Base-by-base conservation (phyloP, 1,140 invertebrate species). In the Eriosoma lanigerum region DNA sequence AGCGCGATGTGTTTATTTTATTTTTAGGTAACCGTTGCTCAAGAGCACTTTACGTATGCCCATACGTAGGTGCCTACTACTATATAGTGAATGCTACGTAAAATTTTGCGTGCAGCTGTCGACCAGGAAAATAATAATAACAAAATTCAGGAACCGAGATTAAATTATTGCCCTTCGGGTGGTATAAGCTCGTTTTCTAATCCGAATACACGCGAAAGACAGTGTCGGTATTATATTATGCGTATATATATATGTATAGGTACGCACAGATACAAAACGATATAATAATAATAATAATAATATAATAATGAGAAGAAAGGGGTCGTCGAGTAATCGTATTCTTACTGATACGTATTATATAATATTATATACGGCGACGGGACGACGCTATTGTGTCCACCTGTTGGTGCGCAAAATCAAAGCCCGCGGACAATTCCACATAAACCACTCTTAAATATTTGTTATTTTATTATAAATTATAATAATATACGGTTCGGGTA, bases 391-490 rank as follows among this genome's bases (percentile, higher is more conserved):
- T 78, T 78, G 75, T 78, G 10, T 15, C 38, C 75, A 78, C 75
- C 75, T 78, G 75, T 78, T 78, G 75, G 75, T 78, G 75, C 75
- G 75, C 75, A 24, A 78, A 78, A 78, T 78, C 56, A 38, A 78
- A 13, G 58, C 56, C 75, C 3, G 24, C 32, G 15, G 56, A 58
- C 9, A 9, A 76, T 19, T 38, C 12, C n/a, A 19, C 29, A 38
- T 15, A 38, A 19, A 19, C 62, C 19, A 46, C 44, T 44, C 13
- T 68, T 21, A 5, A 3, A 46, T 48, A 32, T 64, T 48, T 48
- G 21, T 68, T 46, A 38, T 8, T 8, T 38, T 38, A 4, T 38
- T 38, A 4, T 38, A 38, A 8, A 38, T 38, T 38, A 38, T 38
- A 38, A 38, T 38, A 38, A 38, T 38, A 38, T 38, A 38, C 32